phyloP scores from a whole-genome alignment of 2,888 invertebrate species.

The Atethmia centrago region DNA sequence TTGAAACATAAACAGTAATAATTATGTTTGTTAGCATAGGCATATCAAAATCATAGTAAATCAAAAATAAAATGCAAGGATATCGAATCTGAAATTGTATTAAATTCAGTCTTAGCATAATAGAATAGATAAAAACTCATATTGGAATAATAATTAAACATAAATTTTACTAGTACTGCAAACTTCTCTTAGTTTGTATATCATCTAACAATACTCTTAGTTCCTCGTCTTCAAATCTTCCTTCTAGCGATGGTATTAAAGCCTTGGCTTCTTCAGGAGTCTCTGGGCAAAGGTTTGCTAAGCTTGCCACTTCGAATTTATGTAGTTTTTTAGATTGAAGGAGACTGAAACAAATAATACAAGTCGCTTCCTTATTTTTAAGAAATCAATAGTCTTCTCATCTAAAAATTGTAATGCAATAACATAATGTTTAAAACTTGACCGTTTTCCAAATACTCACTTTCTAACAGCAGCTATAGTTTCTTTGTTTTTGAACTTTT shows the following conservation, averaged over 20 bases:
- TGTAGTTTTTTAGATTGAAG: constrained; percentile 98
- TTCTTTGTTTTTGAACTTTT: constrained; percentile 99
- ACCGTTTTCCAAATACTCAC: constrained; percentile 86
- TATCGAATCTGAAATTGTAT: constrained; percentile 41
- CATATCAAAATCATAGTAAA: not conserved
- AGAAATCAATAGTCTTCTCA: not conserved
- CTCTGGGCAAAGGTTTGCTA: constrained; percentile 99
- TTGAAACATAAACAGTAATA: not conserved
- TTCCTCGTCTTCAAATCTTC: constrained; percentile 99
- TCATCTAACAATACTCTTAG: constrained; percentile 98
- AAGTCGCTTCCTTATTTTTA: not conserved
- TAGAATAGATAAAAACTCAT: constrained; percentile 13
- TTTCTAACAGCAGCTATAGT: constrained; percentile 98
- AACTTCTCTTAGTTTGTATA: constrained; percentile 99
- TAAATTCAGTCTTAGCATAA: constrained; percentile 44
- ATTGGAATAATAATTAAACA: constrained; percentile 21
- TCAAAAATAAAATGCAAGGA: constrained; percentile 23
- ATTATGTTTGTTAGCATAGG: not conserved
- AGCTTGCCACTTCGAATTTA: constrained; percentile 99
- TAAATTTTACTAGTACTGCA: constrained; percentile 94
- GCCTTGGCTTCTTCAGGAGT: constrained; percentile 99
- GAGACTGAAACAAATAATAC: constrained; percentile 91
- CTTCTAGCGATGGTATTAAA: constrained; percentile 98
- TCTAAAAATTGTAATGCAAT: not conserved
- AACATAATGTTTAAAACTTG: not conserved